Evolutionary conservation across 2,888 invertebrate species (phyloP).

Genomic region (Trichogramma dendrolimi): DNA sequence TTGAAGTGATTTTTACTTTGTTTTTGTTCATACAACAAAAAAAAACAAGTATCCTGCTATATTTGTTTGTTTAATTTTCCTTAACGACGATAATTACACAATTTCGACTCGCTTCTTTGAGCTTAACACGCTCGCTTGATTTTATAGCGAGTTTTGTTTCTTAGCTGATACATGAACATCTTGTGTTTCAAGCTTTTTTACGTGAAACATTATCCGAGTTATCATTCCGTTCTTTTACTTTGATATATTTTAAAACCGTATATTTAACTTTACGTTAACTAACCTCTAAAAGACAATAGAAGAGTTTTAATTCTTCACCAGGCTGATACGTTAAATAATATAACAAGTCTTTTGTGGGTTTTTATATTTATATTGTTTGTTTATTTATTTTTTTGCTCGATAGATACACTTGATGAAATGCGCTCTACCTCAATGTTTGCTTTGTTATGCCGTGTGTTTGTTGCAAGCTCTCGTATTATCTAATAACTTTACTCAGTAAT

Average conservation of each 20-base stretch:
- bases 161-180: neutral
- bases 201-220: neutral
- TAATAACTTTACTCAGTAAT: neutral
- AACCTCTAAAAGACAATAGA: conserved; percentile 13
- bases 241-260: too few species aligned
- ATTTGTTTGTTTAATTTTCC: neutral
- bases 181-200: conserved; percentile 6
- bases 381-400: conserved; percentile 33
- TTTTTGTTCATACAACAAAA: too few species aligned
- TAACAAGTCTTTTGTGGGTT: conserved; percentile 4
- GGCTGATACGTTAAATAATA: too few species aligned
- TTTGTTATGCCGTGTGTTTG: conserved; percentile 49
- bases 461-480: conserved; percentile 22
- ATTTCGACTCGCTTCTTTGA: conserved; percentile 12
- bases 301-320: neutral
- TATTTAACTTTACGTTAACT: neutral
- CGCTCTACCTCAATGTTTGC: conserved; percentile 44
- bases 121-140: neutral
- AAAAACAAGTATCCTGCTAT: too few species aligned
- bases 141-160: neutral
- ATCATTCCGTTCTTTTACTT: neutral
- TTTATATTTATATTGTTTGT: conserved; percentile 9
- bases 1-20: neutral
- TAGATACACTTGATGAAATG: conserved; percentile 50
- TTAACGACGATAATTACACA: neutral